Conservation (phyloP, 2,797 vertebrate genomes). For the Gymnothorax reevesii region DNA sequence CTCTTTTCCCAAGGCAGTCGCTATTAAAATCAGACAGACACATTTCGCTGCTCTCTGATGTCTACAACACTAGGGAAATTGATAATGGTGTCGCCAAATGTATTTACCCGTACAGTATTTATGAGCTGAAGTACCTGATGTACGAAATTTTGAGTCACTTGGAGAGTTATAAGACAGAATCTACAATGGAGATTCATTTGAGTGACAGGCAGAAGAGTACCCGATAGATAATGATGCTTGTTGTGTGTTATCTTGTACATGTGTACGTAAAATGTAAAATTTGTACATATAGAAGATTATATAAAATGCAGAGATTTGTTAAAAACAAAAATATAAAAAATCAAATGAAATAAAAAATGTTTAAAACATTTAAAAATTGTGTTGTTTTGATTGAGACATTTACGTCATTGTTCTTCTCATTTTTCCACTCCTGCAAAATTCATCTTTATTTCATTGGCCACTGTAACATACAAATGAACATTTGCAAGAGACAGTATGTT, state of each 20-base stretch:
- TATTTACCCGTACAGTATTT: conserved; percentile 4
- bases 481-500: background rate
- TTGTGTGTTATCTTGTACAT: conserved; percentile 61
- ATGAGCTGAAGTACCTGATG: background rate
- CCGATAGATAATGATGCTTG: conserved; percentile 37
- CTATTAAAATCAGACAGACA: background rate
- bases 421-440: conserved; percentile 25
- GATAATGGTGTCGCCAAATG: background rate
- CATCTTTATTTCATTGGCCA: background rate
- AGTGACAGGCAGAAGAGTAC: conserved; percentile 6
- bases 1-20: background rate
- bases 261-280: conserved; percentile 65
- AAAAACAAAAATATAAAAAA: conserved; percentile 63
- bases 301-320: conserved; percentile 60
- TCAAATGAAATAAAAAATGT: conserved; percentile 58
- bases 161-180: background rate
- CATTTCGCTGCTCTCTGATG: background rate
- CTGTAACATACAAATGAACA: background rate
- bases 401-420: background rate
- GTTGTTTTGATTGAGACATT: conserved; percentile 12
- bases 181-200: background rate
- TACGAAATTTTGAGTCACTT: background rate
- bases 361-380: conserved; percentile 35
- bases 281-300: conserved; percentile 74
- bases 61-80: background rate